Evolutionary conservation across 2,797 vertebrate genomes (phyloP).

Genomic region (Clarias fuscus): DNA sequence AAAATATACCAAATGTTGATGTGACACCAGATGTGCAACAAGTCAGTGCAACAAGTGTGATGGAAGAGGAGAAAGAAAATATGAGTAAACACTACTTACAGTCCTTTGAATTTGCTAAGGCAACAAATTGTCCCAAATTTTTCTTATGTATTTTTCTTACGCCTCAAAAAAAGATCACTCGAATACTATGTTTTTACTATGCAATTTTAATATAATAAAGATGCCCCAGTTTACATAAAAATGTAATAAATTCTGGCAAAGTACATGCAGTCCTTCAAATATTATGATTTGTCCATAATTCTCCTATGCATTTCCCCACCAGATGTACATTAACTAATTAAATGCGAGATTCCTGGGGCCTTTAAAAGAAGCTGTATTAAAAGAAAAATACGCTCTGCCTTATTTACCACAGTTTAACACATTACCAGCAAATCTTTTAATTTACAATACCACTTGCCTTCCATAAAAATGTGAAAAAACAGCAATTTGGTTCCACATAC

Average conservation of each 20-base stretch:
- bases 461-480: constrained; percentile 27
- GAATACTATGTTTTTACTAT: neutral
- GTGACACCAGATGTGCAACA: neutral
- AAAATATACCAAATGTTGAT: neutral
- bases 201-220: neutral
- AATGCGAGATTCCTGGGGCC: neutral
- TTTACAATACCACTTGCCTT: constrained; percentile 31
- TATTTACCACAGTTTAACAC: constrained; percentile 6
- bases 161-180: neutral
- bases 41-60: neutral
- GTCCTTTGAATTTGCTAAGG: neutral
- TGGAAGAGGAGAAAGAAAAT: neutral
- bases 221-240: neutral
- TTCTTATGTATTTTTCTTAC: neutral
- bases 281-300: neutral
- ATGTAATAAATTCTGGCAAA: neutral
- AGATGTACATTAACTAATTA: neutral
- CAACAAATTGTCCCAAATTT: neutral
- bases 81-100: neutral
- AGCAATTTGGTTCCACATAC: constrained; percentile 55
- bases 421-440: neutral
- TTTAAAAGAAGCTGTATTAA: neutral
- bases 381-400: neutral
- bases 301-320: neutral
- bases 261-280: neutral